phyloP scores from a whole-genome alignment of 2,888 invertebrate genomes.

The Amblyteles armatorius region DNA sequence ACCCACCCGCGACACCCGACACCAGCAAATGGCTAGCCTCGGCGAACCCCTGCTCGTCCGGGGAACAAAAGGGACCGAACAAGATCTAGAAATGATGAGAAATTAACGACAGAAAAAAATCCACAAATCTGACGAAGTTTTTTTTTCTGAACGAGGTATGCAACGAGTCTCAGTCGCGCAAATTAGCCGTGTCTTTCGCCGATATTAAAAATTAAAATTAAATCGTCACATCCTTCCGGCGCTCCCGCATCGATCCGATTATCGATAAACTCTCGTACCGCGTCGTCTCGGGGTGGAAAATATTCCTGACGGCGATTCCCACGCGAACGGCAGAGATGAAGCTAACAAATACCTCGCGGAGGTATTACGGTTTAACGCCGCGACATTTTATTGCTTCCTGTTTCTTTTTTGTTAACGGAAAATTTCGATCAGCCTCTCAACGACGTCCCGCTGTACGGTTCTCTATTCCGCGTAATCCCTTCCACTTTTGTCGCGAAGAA shows the following conservation, averaged over 20 bases:
- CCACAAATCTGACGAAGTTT: background rate
- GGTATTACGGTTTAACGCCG: conserved; percentile 22
- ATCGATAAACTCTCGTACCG: background rate
- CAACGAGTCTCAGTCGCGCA: background rate
- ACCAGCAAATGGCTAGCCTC: conserved; percentile 26
- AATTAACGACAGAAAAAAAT: background rate
- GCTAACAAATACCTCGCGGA: conserved; percentile 19
- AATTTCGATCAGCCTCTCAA: conserved; percentile 32
- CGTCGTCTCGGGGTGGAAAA: background rate
- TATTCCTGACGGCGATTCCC: conserved; percentile 9
- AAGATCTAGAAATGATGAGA: background rate
- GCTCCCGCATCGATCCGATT: background rate
- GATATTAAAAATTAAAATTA: background rate
- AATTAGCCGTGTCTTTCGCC: background rate
- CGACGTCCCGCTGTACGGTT: conserved; percentile 6
- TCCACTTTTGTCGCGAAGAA: background rate
- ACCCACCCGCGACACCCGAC: conserved; percentile 28
- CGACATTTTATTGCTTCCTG: background rate
- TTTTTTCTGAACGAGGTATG: background rate
- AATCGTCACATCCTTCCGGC: background rate
- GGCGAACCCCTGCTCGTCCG: conserved; percentile 23
- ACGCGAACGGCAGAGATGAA: conserved; percentile 19
- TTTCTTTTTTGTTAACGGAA: background rate
- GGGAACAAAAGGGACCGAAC: conserved; percentile 16
- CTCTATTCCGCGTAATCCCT: conserved; percentile 33